Conservation (phyloP, 2,113 vertebrate species). For the Apteryx mantelli region DNA sequence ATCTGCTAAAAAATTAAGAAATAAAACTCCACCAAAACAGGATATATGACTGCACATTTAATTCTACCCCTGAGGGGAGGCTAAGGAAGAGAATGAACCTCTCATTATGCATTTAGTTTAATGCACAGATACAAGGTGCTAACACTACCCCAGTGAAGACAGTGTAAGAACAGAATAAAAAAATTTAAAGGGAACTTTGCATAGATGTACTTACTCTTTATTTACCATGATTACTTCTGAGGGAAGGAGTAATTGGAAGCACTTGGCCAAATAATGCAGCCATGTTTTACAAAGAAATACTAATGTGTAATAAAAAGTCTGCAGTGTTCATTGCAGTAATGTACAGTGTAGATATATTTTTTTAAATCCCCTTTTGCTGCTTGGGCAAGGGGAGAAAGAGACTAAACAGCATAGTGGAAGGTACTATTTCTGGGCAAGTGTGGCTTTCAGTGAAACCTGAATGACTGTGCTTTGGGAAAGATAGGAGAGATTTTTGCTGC, state of each 20-base stretch:
- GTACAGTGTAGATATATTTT: not conserved
- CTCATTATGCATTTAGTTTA: constrained; percentile 12
- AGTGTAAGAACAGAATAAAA: not conserved
- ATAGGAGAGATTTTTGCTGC: not conserved
- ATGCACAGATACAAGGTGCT: not conserved
- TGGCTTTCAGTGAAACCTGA: not conserved
- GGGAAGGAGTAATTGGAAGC: not conserved
- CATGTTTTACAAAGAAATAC: not conserved
- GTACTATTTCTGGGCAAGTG: not conserved
- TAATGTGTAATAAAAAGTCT: not conserved
- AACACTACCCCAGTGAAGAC: not conserved
- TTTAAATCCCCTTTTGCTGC: not conserved
- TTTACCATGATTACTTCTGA: not conserved
- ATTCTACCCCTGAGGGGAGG: constrained; percentile 12
- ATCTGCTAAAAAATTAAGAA: constrained; percentile 45
- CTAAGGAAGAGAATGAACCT: constrained; percentile 3
- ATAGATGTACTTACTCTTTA: not conserved
- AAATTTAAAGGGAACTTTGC: not conserved
- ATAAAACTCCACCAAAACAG: constrained; percentile 42
- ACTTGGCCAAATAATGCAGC: not conserved
- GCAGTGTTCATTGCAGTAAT: not conserved
- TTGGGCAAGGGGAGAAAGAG: not conserved
- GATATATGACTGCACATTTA: not conserved
- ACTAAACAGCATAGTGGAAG: not conserved
- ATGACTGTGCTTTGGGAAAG: not conserved